A percentile compares a stretch with the other conserved stretches of the same genome.
These are phyloP conservation scores for Procambarus clarkii DNA, from an alignment of 1,140 invertebrate species.

Conservation along the genomic window DNA sequence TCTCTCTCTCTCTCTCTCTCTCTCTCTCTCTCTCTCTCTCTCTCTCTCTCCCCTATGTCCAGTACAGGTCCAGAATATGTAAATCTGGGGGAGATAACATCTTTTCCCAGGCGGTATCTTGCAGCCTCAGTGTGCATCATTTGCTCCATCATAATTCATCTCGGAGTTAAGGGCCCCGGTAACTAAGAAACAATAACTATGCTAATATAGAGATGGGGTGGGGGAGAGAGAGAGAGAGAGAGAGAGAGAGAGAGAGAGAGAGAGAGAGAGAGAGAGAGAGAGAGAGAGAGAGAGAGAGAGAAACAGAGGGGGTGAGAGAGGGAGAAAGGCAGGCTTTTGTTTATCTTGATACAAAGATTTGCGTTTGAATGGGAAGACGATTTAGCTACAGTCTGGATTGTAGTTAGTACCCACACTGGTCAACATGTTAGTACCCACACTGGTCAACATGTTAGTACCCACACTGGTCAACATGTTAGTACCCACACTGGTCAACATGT, in stretches of 20 bases:
- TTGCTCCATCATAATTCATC: neutral
- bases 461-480: too few species aligned
- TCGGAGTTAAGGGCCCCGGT: neutral
- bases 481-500: too few species aligned
- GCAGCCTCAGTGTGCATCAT: neutral
- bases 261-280: neutral
- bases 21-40: neutral
- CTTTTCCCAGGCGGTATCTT: neutral
- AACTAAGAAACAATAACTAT: conserved; percentile 5
- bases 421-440: too few species aligned
- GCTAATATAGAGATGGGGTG: neutral
- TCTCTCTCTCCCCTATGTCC: neutral
- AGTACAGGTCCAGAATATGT: neutral
- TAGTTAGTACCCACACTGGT: too few species aligned
- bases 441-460: too few species aligned
- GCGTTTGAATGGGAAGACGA: too few species aligned
- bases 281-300: neutral
- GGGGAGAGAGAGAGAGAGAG: neutral
- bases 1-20: too few species aligned
- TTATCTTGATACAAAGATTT: too few species aligned
- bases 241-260: neutral
- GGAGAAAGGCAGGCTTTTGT: neutral
- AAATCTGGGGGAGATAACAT: neutral
- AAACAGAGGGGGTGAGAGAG: neutral
- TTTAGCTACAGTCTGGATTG: too few species aligned